Evolutionary conservation across 37 sponge, comb jelly and placozoan genomes (phyloP), one percentile per base, ranked within the genome.

Genomic region (Cliona cf. orientalis): DNA sequence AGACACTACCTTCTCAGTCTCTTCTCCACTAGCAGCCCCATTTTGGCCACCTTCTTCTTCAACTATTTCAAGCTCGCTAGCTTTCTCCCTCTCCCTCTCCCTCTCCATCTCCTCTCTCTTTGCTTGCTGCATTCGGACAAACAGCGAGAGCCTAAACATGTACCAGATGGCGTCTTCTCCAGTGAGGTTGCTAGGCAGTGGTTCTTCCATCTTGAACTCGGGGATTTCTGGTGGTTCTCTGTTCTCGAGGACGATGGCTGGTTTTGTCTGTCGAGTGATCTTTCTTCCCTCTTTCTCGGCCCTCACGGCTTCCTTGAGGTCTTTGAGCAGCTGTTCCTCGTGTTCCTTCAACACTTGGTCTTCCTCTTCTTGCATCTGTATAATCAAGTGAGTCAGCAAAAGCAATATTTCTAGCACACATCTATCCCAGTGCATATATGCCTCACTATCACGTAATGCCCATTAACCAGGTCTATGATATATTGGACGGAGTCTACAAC

Each of bases 131-230:
- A 2, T 32, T 74, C 75, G 14, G 70, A 38, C 34, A n/a, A 32
- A 21, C 17, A 81, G 43, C 0, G 77, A 44, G 32, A 81, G 70
- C 37, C 69, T 74, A 1, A 71, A 76, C 31, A 88, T 58, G 59
- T 81, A 88, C 21, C 60, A 34, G 12, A 88, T 33, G 7, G 88
- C 82, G 21, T 81, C 63, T 23, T 81, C 72, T 9, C 82, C 82
- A 0, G 77, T 84, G 58, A 49, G 74, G 9, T 39, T 41, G 2
- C 41, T 53, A 11, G 74, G 36, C 0, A 66, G 17, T 19, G 39
- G 11, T 49, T 69, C 45, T 22, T 38, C 43, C 59, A 69, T 60
- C 58, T 46, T 70, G 44, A 69, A 6, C 25, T 80, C 81, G 0
- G 71, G 71, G 71, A 80, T 58, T 31, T 80, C 70, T 3, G 79